Evolutionary conservation across 2,797 vertebrate genomes (phyloP).

Genomic region (Crypturellus tataupa): DNA sequence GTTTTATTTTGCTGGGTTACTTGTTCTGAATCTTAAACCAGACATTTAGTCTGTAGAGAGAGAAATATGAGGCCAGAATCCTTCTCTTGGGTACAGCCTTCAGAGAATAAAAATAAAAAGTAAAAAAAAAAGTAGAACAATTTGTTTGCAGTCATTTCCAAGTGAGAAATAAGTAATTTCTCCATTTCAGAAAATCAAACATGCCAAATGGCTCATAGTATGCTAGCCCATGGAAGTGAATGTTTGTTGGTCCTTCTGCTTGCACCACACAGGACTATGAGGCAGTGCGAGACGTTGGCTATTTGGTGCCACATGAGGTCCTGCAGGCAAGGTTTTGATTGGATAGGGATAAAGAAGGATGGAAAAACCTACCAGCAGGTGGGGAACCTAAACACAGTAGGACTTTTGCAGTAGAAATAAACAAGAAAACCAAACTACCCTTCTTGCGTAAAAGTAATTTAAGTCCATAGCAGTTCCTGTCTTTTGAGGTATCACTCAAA

Average conservation of each 20-base stretch:
- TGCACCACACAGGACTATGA: neutral
- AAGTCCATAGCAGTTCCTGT: neutral
- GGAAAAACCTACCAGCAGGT: neutral
- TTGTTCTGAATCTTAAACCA: neutral
- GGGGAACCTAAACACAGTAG: neutral
- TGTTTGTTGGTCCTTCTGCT: neutral
- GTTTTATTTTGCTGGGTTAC: neutral
- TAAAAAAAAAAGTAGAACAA: neutral
- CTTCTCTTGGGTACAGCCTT: neutral
- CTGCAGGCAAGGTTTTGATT: neutral
- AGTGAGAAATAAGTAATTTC: neutral
- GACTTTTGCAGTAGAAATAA: neutral
- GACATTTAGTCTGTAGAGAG: neutral
- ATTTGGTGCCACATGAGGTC: neutral
- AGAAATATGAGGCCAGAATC: neutral
- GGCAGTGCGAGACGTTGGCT: neutral
- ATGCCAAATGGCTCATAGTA: neutral
- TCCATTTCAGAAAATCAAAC: neutral
- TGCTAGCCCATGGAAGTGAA: neutral
- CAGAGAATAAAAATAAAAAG: neutral
- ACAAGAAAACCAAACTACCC: neutral
- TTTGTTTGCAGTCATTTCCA: accelerated
- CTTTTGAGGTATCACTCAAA: neutral
- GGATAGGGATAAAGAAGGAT: neutral
- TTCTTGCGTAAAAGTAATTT: neutral